Base-by-base conservation (phyloP, 2,888 invertebrate species). In the Drosophila barbarae region DNA sequence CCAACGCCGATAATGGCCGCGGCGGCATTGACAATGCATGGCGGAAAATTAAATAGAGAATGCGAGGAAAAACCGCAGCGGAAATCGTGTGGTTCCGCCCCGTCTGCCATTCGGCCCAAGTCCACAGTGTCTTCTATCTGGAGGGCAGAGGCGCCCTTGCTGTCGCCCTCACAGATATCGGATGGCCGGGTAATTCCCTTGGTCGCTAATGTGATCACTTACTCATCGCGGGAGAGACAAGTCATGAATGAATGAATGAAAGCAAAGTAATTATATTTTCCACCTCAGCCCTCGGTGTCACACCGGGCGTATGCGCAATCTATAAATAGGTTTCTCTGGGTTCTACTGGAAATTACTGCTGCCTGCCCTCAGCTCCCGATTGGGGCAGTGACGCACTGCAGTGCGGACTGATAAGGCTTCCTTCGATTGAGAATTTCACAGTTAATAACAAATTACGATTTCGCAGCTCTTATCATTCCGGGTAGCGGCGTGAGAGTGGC, bases 41-140 rank as follows among this genome's bases (percentile, higher is more conserved):
- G 47, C 82, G 79, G 76, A 84, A 84, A 84, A 84, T 84, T 75
- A 78, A 54, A 71, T 70, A 66, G 65, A 68, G 65, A 72, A 73
- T 50, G 63, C 21, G 44, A 61, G 46, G 54, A 58, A 39, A 64
- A 59, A 38, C 53, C 64, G 51, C 59, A 55, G n/a, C 70, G 81
- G 77, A 80, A 80, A 61, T 69, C 6, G 36, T 35, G 28, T 13
- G 42, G 51, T 54, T 49, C 32, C 35, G 42, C 32, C 18, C 41
- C 53, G 47, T 35, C 35, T 32, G 30, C 30, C 41, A 38, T 42
- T 50, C 10, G 44, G 32, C 26, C 30, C 49, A 44, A 30, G 44
- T 64, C 34, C 15, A 52, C 30, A 44, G 47, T 26, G 6, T 42
- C 30, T 30, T n/a, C 3, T 68, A 32, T 68, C 69, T 69, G 42